These are phyloP conservation scores for Rhyacophila evoluta DNA, from an alignment of 2,888 invertebrate genomes.

Conservation along the genomic window DNA sequence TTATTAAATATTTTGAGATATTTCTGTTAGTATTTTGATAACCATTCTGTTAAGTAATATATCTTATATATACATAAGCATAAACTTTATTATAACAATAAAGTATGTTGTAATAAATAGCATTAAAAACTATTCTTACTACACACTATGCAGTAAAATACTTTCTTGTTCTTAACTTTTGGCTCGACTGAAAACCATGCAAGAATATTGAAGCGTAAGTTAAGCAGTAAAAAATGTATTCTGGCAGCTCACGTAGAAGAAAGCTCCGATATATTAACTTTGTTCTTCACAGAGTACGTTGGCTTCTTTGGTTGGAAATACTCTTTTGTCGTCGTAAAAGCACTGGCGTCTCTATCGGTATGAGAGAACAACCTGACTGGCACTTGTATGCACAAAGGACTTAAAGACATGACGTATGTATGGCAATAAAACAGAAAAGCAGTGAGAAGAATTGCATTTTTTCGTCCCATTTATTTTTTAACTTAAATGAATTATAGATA, in stretches of 20 bases:
- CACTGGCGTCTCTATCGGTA: slow-evolving; percentile 6
- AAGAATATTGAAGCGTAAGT: background rate
- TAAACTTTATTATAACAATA: too few relatives aligned
- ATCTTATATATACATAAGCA: too few relatives aligned
- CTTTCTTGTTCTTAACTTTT: background rate
- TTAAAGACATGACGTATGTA: background rate
- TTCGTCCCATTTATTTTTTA: too few relatives aligned
- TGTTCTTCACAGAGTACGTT: slow-evolving; percentile 23
- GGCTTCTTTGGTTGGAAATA: slow-evolving; percentile 30
- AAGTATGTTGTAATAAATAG: too few relatives aligned
- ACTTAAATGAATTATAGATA: too few relatives aligned
- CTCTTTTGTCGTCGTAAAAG: slow-evolving; percentile 37
- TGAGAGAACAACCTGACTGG: slow-evolving; percentile 21
- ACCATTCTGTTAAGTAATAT: too few relatives aligned
- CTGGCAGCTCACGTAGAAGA: slow-evolving; percentile 7
- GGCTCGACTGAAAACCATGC: background rate
- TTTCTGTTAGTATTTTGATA: too few relatives aligned
- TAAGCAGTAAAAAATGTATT: slow-evolving; percentile 5
- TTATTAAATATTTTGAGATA: too few relatives aligned
- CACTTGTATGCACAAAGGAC: slow-evolving; percentile 42
- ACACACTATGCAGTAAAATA: background rate
- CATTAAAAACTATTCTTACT: too few relatives aligned
- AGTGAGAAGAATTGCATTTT: background rate
- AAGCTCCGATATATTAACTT: slow-evolving; percentile 10
- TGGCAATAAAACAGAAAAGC: slow-evolving; percentile 17